phyloP scores from a whole-genome alignment of 2,113 vertebrate genomes.

The Calypte anna region DNA sequence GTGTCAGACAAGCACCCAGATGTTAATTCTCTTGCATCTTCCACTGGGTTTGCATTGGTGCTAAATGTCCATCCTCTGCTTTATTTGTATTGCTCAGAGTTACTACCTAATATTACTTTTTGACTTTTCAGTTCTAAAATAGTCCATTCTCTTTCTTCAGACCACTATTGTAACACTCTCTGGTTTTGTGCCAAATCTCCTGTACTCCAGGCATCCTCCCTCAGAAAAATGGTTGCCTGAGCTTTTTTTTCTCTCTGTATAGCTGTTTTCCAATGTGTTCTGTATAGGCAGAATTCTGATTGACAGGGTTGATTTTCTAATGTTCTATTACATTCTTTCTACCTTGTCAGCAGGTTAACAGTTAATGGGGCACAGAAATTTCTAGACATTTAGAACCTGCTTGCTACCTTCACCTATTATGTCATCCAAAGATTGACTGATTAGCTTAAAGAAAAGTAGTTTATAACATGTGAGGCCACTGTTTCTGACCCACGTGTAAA shows the following conservation, averaged over 20 bases:
- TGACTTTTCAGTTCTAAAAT: not conserved
- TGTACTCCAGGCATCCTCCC: not conserved
- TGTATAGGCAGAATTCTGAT: not conserved
- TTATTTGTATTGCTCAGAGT: not conserved
- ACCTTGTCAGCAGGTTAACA: not conserved
- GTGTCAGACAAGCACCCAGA: conserved; percentile 20
- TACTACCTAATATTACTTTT: not conserved
- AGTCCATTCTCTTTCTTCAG: not conserved
- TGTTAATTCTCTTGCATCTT: conserved; percentile 24
- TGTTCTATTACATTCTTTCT: not conserved
- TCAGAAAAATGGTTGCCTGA: not conserved
- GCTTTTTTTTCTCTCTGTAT: not conserved
- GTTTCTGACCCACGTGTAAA: not conserved
- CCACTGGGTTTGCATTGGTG: not conserved
- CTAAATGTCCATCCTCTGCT: not conserved
- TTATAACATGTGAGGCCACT: not conserved
- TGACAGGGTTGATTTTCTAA: not conserved
- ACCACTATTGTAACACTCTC: not conserved
- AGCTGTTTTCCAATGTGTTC: not conserved
- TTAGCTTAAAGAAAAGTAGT: not conserved
- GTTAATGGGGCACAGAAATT: not conserved
- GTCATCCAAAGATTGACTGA: not conserved
- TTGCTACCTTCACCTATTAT: not conserved
- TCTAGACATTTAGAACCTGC: not conserved
- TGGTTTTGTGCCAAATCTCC: not conserved